phyloP scores from a whole-genome alignment of 2,113 vertebrate genomes.

The Zosterops lateralis region DNA sequence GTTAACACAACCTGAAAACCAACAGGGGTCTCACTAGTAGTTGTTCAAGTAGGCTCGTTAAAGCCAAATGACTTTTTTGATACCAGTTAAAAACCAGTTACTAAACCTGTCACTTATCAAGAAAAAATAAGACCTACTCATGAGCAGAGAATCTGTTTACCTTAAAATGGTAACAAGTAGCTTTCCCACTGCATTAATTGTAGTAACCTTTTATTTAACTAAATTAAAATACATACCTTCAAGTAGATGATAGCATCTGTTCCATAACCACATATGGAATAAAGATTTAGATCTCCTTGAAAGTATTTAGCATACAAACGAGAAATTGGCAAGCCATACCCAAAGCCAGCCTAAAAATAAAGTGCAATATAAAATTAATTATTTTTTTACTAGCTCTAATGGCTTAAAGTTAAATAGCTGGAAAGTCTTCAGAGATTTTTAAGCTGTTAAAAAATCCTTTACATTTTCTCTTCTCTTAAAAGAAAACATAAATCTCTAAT shows the following conservation, averaged over 20 bases:
- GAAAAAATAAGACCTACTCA: neutral
- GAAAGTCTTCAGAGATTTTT: neutral
- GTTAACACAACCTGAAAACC: neutral
- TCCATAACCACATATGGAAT: conserved; percentile 93
- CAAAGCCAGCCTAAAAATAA: conserved; percentile 90
- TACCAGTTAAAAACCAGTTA: neutral
- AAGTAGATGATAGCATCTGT: conserved; percentile 94
- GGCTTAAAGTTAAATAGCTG: neutral
- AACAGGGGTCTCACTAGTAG: neutral
- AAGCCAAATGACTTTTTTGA: neutral
- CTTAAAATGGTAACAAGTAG: neutral
- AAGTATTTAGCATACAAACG: conserved; percentile 97
- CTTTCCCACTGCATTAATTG: neutral
- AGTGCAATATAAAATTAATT: neutral
- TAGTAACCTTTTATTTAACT: neutral
- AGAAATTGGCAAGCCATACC: conserved; percentile 96
- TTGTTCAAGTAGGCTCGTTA: neutral
- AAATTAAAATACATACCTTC: conserved; percentile 79
- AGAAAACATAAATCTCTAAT: neutral
- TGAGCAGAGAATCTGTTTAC: neutral
- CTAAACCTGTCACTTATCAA: neutral
- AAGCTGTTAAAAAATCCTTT: neutral
- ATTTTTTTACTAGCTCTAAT: neutral
- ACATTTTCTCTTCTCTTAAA: neutral
- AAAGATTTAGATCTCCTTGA: conserved; percentile 95